These are phyloP conservation scores for Cyclophora punctaria DNA, from an alignment of 2,888 invertebrate genomes.

Conservation along the genomic window DNA sequence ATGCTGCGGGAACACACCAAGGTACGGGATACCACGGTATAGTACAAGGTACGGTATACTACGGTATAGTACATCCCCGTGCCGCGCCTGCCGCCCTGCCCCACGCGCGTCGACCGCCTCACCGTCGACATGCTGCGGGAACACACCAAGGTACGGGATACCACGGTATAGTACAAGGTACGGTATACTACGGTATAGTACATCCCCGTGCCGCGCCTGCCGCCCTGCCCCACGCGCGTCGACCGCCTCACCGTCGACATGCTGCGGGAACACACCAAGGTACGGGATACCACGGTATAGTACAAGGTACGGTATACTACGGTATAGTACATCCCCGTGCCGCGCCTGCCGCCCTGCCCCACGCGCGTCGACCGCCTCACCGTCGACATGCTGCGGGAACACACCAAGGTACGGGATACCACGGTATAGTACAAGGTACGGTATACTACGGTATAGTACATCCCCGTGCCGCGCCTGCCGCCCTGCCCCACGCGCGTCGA, in stretches of 20 bases:
- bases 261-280: slow-evolving; percentile 84
- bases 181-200: too few species aligned
- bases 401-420: slow-evolving; percentile 74
- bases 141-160: slow-evolving; percentile 58
- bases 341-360: slow-evolving; percentile 83
- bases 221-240: slow-evolving; percentile 84
- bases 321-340: too few species aligned
- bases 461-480: slow-evolving; percentile 84
- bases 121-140: slow-evolving; percentile 87
- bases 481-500: slow-evolving; percentile 86
- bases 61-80: too few species aligned
- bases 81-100: slow-evolving; percentile 84
- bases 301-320: too few species aligned
- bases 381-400: slow-evolving; percentile 86
- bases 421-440: too few species aligned
- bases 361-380: slow-evolving; percentile 85
- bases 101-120: slow-evolving; percentile 84
- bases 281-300: slow-evolving; percentile 17
- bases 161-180: too few species aligned
- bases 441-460: too few species aligned
- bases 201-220: slow-evolving; percentile 83
- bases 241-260: slow-evolving; percentile 87
- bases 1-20: slow-evolving; percentile 86
- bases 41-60: too few species aligned
- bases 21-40: slow-evolving; percentile 10